Base-by-base conservation (phyloP, 1,140 invertebrate genomes). In the Oryzaephilus surinamensis region DNA sequence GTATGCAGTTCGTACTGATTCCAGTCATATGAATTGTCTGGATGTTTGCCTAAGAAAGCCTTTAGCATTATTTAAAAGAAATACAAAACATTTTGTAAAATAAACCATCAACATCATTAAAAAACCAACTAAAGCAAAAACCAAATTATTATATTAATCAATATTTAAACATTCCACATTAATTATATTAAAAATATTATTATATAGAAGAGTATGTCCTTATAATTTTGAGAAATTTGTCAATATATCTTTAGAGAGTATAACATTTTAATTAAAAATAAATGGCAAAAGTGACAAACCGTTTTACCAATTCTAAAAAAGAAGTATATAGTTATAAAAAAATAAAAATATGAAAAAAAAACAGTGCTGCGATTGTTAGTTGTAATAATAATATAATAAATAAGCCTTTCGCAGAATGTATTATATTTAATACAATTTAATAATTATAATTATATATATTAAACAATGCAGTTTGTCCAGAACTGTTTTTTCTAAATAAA, bases 351-450 rank as follows among this genome's bases (percentile, higher is more conserved):
- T 7, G 11, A 7, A 24, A n/a, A 50, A 46, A 54, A 46, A 54
- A 43, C 47, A 47, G 40, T 45, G 48, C 52, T 55, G 54, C 52
- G 50, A 55, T 47, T 49, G 54, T 44, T 50, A 57, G 50, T 51
- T 55, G 52, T 57, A 57, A 24, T 24, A 24, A 53, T 51, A 48
- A 55, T 45, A 29, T 49, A 52, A 54, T 50, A 43, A 47, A 33
- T 57, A 58, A 57, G 58, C 58, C 54, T 60, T 56, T 59, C 51
- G 56, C 56, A 58, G 55, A 54, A n/a, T 56, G 49, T 58, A 58
- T 34, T 50, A 57, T 54, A 56, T 58, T 52, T 54, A 52, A 54
- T 52, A 52, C 43, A 51, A 50, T 43, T n/a, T n/a, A 41, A 35
- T 37, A 33, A 40, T 42, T 38, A 42, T 37, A 50, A 32, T 43